These are phyloP conservation scores for Eleutherodactylus coqui DNA, from an alignment of 2,797 vertebrate species.

Conservation along the genomic window DNA sequence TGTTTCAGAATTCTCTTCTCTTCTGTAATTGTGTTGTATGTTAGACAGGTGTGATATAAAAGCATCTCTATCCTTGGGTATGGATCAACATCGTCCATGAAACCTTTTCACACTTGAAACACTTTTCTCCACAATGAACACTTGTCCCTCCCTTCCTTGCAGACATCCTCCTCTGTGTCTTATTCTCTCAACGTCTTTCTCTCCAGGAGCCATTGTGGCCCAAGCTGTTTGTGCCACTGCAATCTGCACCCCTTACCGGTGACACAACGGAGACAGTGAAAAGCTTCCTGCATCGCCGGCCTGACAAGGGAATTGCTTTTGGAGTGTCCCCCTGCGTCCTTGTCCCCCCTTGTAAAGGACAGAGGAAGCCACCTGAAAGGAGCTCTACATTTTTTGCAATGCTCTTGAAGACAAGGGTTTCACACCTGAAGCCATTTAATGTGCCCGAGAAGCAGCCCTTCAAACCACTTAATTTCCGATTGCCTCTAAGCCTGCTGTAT, in stretches of 20 bases:
- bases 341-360: conserved; percentile 80
- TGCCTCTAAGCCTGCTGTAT: conserved; percentile 92
- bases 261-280: conserved; percentile 77
- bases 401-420: conserved; percentile 99
- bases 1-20: conserved; percentile 62
- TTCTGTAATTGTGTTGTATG: conserved; percentile 63
- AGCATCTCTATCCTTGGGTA: conserved; percentile 75
- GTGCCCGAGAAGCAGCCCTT: conserved; percentile 95
- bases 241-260: conserved; percentile 86
- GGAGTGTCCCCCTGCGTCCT: conserved; percentile 93
- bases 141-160: conserved; percentile 85
- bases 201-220: conserved; percentile 87
- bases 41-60: conserved; percentile 77
- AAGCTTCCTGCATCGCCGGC: conserved; percentile 89
- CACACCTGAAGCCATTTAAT: conserved; percentile 99
- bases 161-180: conserved; percentile 77
- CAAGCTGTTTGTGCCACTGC: conserved; percentile 91
- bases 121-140: conserved; percentile 96
- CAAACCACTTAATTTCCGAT: conserved; percentile 99
- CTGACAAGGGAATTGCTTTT: conserved; percentile 99
- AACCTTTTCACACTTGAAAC: conserved; percentile 85
- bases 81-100: conserved; percentile 88
- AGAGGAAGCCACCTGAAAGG: conserved; percentile 90
- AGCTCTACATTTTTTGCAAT: conserved; percentile 94
- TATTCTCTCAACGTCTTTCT: conserved; percentile 84